phyloP scores from a whole-genome alignment of 2,113 vertebrate species.

The Caretta caretta region DNA sequence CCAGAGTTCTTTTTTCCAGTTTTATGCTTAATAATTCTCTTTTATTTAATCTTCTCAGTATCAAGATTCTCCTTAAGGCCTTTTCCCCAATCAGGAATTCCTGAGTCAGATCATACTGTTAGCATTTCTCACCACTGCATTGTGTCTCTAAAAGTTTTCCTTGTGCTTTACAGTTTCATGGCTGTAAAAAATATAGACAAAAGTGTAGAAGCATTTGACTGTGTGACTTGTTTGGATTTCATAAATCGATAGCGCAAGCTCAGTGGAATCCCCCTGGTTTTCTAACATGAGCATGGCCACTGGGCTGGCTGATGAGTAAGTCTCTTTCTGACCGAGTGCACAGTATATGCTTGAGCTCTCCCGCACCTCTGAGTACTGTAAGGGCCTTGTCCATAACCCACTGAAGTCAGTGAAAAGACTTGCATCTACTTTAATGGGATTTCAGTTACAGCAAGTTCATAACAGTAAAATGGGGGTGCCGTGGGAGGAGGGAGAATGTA shows the following conservation, averaged over 20 bases:
- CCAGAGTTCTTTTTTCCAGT: not conserved
- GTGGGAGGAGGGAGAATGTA: not conserved
- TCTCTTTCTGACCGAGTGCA: not conserved
- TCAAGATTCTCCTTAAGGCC: not conserved
- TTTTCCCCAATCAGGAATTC: not conserved
- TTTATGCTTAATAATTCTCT: not conserved
- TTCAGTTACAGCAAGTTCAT: not conserved
- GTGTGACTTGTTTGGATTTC: not conserved
- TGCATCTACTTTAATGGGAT: not conserved
- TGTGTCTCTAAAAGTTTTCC: not conserved
- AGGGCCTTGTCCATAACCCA: not conserved
- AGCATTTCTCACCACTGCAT: not conserved
- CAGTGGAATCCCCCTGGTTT: not conserved
- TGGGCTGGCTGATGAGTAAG: not conserved
- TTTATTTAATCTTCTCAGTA: not conserved
- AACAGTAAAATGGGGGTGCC: not conserved
- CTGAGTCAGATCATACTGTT: not conserved
- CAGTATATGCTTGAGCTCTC: not conserved
- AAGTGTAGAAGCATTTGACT: not conserved
- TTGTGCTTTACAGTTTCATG: not conserved
- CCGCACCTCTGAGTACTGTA: not conserved
- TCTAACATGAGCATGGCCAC: not conserved
- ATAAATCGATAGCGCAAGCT: not conserved
- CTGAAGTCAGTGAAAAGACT: not conserved
- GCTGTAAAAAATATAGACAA: not conserved